Conservation (phyloP, 2,113 vertebrate species). For the Megatriorchis doriae region DNA sequence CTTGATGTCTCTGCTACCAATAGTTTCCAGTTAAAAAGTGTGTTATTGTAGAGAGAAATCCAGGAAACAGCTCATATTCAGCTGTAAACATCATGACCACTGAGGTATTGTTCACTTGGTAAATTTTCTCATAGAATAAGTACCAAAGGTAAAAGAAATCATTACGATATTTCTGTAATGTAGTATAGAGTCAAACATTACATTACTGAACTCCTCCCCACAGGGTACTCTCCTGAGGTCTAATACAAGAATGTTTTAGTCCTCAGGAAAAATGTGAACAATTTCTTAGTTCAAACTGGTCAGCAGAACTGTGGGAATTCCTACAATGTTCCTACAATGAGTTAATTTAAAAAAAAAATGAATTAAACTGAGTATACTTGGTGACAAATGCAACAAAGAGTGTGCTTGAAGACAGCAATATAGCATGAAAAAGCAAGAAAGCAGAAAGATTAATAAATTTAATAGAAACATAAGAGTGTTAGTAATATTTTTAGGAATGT, state of each 20-base stretch:
- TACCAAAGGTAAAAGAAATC: not conserved
- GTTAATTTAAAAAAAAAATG: not conserved
- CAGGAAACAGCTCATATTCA: not conserved
- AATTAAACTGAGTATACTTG: not conserved
- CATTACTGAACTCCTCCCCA: not conserved
- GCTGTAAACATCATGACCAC: not conserved
- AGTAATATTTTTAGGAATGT: not conserved
- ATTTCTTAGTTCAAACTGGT: not conserved
- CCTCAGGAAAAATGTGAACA: not conserved
- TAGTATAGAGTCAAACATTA: not conserved
- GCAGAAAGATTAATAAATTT: not conserved
- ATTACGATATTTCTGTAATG: not conserved
- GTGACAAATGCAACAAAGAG: not conserved
- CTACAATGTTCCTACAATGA: not conserved
- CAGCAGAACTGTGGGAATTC: not conserved
- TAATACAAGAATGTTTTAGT: not conserved
- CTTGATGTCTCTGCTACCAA: not conserved
- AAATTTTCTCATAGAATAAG: not conserved
- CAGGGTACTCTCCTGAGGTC: rapidly evolving
- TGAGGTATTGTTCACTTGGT: not conserved
- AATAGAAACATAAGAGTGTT: not conserved
- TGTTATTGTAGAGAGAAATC: not conserved
- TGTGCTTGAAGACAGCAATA: not conserved
- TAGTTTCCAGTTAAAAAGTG: not conserved
- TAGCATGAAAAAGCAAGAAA: not conserved